phyloP scores from a whole-genome alignment of 2,888 invertebrate genomes.

The Willowsia nigromaculata region DNA sequence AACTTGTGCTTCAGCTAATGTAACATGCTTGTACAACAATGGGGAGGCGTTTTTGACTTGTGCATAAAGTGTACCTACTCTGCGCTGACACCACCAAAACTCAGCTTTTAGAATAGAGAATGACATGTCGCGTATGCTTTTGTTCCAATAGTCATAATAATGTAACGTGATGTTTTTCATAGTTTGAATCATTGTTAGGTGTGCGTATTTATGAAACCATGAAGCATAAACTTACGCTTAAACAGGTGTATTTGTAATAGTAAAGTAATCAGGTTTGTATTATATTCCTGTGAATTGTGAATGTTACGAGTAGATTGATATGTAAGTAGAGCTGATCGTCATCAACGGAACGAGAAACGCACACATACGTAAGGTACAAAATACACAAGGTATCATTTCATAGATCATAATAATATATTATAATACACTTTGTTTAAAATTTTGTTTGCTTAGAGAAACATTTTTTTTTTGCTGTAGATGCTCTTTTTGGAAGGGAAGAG shows the following conservation, averaged over 20 bases:
- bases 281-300: constrained; percentile 18
- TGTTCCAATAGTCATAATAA: constrained; percentile 19
- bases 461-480: constrained; percentile 25
- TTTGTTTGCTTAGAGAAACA: neutral
- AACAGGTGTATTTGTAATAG: constrained; percentile 49
- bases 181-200: constrained; percentile 36
- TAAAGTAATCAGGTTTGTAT: neutral
- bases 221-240: constrained; percentile 64
- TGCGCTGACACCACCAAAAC: neutral
- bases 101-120: neutral
- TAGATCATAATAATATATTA: constrained; percentile 6
- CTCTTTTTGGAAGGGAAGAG: constrained; percentile 37
- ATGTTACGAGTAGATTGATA: constrained; percentile 42
- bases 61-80: constrained; percentile 4
- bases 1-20: constrained; percentile 58
- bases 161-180: neutral
- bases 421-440: neutral
- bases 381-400: neutral
- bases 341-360: constrained; percentile 36
- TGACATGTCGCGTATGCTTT: constrained; percentile 15
- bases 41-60: constrained; percentile 37
- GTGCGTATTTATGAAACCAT: constrained; percentile 67
- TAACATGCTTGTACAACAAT: constrained; percentile 59
- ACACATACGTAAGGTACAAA: neutral
- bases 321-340: constrained; percentile 31